A percentile compares a stretch with the other conserved stretches of the same genome.
Conservation (phyloP, 2,113 vertebrate species). For the Rhynchopsitta pachyrhyncha region DNA sequence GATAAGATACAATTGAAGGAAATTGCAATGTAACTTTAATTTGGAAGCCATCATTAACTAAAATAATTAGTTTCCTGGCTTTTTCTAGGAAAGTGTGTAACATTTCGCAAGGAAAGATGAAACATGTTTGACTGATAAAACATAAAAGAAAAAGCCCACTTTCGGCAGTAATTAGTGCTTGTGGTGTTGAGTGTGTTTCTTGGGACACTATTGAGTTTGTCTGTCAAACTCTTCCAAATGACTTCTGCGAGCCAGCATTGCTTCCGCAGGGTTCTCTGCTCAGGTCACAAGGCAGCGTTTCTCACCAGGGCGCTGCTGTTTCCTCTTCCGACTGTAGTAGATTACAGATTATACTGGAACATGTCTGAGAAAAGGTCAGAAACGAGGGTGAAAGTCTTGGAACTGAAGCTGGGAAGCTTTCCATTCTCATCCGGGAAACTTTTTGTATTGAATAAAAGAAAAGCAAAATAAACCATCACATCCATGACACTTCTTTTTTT, state of each 20-base stretch:
- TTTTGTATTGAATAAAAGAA: neutral
- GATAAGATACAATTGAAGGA: conserved; percentile 9
- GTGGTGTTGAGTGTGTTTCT: neutral
- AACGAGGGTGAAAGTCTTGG: conserved; percentile 74
- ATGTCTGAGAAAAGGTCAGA: conserved; percentile 79
- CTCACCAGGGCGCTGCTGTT: conserved; percentile 78
- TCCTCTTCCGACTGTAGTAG: conserved; percentile 79
- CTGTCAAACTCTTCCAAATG: conserved; percentile 35
- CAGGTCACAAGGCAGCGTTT: conserved; percentile 78
- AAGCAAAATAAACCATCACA: conserved; percentile 44
- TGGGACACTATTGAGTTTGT: neutral
- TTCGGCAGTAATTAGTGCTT: neutral
- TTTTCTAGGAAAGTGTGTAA: neutral
- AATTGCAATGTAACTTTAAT: neutral
- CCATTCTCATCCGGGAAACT: conserved; percentile 68
- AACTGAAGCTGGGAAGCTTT: conserved; percentile 76
- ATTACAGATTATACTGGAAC: conserved; percentile 79
- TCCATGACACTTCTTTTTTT: conserved; percentile 26
- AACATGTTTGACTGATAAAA: neutral
- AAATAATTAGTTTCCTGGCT: conserved; percentile 17
- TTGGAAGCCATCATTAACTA: neutral
- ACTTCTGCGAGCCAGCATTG: conserved; percentile 51
- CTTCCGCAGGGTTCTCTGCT: conserved; percentile 60
- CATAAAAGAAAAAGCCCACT: neutral
- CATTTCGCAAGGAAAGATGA: neutral